phyloP scores from a whole-genome alignment of 2,113 vertebrate species.

The Elgaria multicarinata region DNA sequence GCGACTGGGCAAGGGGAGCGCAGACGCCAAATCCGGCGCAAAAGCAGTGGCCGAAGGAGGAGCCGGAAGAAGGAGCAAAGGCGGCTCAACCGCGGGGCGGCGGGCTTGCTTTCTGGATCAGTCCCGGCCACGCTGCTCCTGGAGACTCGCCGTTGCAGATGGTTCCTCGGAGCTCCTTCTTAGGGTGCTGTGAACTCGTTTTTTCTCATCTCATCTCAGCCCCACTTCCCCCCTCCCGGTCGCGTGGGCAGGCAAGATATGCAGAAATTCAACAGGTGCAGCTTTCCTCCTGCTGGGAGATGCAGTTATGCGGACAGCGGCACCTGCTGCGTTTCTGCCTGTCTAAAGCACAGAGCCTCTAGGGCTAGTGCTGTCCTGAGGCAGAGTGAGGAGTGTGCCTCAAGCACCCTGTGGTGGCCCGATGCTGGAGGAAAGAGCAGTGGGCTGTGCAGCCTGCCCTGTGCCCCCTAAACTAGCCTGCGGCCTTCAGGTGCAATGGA shows the following conservation, averaged over 20 bases:
- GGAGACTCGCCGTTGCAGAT: neutral
- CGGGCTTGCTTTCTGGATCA: no score
- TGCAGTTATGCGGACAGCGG: neutral
- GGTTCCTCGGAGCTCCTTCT: neutral
- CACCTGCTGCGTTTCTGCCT: neutral
- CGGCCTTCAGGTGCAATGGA: no score
- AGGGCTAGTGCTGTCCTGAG: no score
- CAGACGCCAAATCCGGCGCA: constrained; percentile 25
- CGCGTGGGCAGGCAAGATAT: neutral
- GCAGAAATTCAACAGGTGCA: constrained; percentile 22
- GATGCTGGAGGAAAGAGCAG: neutral
- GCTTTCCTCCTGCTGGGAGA: neutral
- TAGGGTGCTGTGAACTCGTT: neutral
- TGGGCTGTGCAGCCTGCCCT: no score
- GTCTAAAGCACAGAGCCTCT: neutral
- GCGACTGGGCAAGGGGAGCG: constrained; percentile 21
- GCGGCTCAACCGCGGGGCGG: neutral
- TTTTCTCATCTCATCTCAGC: neutral
- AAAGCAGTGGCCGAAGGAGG: constrained; percentile 55
- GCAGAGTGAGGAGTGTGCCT: no score
- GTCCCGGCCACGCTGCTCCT: neutral
- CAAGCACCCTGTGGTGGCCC: no score
- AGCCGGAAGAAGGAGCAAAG: constrained; percentile 17
- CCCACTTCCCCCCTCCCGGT: neutral
- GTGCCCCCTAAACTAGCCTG: no score